phyloP scores from a whole-genome alignment of 2,113 vertebrate genomes.

The Myrmecobius fasciatus region DNA sequence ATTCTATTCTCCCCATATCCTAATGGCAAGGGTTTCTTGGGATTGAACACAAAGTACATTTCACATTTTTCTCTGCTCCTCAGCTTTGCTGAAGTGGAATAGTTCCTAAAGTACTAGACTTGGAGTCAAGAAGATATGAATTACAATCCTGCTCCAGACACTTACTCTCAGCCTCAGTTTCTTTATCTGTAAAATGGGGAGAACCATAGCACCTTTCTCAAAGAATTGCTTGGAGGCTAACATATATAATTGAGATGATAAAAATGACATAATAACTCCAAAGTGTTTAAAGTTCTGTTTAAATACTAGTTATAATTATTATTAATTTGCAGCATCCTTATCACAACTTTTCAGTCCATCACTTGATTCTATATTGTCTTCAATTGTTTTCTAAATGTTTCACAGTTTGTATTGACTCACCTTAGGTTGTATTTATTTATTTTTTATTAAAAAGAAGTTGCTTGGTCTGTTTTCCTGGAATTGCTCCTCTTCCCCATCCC shows the following conservation, averaged over 20 bases:
- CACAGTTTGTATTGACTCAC: neutral
- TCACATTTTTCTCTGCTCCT: neutral
- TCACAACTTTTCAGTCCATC: neutral
- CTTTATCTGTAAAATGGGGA: neutral
- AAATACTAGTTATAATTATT: neutral
- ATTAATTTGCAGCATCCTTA: neutral
- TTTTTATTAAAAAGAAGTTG: neutral
- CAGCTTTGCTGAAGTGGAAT: neutral
- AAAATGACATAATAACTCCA: neutral
- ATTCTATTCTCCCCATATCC: neutral
- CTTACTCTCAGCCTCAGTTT: neutral
- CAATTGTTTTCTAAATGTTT: neutral
- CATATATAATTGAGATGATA: no score
- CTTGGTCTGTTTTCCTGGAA: neutral
- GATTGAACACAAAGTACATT: neutral
- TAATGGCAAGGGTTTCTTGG: neutral
- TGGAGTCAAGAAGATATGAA: neutral
- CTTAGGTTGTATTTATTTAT: neutral
- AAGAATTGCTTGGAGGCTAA: neutral
- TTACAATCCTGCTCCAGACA: neutral
- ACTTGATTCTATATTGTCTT: neutral
- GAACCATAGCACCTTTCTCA: neutral
- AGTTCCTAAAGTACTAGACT: neutral
- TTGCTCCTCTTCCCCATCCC: no score
- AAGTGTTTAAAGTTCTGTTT: neutral